These are phyloP conservation scores for Saccopteryx bilineata DNA, from an alignment of 2,113 vertebrate genomes.

Conservation along the genomic window DNA sequence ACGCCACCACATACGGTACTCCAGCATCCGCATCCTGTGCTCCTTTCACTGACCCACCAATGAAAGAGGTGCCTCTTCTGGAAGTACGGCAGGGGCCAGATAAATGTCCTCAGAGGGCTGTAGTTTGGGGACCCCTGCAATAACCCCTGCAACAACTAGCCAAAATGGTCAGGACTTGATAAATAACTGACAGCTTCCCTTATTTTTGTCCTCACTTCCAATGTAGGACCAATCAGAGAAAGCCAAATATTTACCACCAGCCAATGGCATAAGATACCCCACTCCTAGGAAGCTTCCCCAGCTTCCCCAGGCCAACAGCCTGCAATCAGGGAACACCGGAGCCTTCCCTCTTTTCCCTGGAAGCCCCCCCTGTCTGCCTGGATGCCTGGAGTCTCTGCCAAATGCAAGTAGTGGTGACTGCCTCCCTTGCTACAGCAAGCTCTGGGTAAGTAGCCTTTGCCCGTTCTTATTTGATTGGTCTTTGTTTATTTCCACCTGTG, in stretches of 20 bases:
- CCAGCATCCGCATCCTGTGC: no score
- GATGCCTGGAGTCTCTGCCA: background rate
- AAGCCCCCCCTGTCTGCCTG: background rate
- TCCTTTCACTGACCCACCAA: no score
- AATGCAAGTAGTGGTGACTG: background rate
- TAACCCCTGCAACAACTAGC: background rate
- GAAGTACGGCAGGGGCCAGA: no score
- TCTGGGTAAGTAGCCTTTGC: background rate
- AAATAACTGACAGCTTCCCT: background rate
- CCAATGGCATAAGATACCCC: background rate
- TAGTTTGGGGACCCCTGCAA: no score
- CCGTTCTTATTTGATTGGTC: background rate
- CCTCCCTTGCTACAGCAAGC: background rate
- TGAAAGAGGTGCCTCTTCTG: no score
- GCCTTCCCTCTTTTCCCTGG: no score
- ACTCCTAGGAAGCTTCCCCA: fast-evolving
- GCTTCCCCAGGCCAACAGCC: background rate
- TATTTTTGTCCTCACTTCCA: background rate
- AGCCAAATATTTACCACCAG: background rate
- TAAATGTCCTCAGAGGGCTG: no score
- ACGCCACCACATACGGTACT: no score
- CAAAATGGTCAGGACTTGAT: background rate
- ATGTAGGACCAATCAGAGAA: background rate
- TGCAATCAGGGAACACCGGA: fast-evolving
- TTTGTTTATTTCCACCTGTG: background rate